Base-by-base conservation (phyloP, 1,140 invertebrate genomes). In the Brachionus calyciflorus region DNA sequence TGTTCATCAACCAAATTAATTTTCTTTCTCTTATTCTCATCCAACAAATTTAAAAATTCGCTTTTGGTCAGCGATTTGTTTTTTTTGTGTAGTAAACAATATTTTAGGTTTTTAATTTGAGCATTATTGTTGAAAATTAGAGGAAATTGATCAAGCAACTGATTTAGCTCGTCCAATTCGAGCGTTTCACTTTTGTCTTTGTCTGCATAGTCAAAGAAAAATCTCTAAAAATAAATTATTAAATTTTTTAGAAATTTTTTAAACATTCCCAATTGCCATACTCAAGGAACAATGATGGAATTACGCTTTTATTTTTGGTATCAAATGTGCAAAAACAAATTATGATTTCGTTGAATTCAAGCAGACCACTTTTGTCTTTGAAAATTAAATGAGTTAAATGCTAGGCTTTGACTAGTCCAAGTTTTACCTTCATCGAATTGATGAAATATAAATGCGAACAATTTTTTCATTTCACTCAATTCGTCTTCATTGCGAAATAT, bases 191-290 rank as follows among this genome's bases (percentile, higher is more conserved):
- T 55, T 55, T 55, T 30, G 19, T 55, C 51, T 55, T 55, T 55
- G 10, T 55, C 51, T 55, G 51, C 51, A 55, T 55, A 55, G 51
- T 55, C 51, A n/a, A 55, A 55, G n/a, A 55, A 55, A 55, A 55
- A 55, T 55, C 51, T 55, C 30, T 55, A 55, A 24, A 28, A 55
- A 55, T 55, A 26, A 55, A 55, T 55, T 26, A 26, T 55, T 55
- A 17, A 28, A 24, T 55, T 26, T 55, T 19, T 55, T 55, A n/a
- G 48, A 51, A 51, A 51, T 51, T 51, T 51, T 51, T 51, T n/a
- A n/a, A 19, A 51, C 48, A 51, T 51, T 51, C 48, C 2, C 9
- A 55, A 55, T 30, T 55, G 5, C 9, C 51, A 55, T 55, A 55
- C 51, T 55, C 51, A 30, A 55, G 51, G 26, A 55, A 55, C 51